Evolutionary conservation across 2,113 vertebrate genomes (phyloP).

Genomic region (Marcusenius ussheri): DNA sequence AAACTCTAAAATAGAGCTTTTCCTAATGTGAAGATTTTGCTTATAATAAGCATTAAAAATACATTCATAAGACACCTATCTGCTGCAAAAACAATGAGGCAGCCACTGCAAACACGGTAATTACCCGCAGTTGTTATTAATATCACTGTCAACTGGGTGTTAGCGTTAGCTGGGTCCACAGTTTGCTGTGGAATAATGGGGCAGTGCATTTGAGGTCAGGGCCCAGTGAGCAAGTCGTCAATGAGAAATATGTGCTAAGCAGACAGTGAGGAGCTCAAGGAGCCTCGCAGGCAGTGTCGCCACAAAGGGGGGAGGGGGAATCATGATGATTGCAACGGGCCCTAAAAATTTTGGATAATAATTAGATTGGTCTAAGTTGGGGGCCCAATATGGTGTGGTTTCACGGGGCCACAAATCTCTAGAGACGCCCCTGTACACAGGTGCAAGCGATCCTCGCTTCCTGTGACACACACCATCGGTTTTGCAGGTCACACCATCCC

Average conservation of each 20-base stretch:
- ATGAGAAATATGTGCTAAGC: neutral
- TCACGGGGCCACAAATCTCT: neutral
- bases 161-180: neutral
- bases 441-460: neutral
- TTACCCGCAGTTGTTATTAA: neutral
- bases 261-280: neutral
- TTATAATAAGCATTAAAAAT: neutral
- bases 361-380: neutral
- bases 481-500: neutral
- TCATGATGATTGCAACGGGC: neutral
- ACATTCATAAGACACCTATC: neutral
- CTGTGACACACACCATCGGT: neutral
- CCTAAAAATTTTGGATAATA: neutral
- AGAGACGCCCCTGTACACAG: neutral
- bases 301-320: neutral
- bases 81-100: neutral
- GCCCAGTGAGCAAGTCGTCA: neutral
- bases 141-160: neutral
- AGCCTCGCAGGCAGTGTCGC: neutral
- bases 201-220: neutral
- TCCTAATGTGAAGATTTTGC: neutral
- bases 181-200: neutral
- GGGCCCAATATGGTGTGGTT: neutral
- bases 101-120: neutral
- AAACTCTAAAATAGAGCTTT: neutral